A percentile compares a stretch with the other conserved stretches of the same genome.
Evolutionary conservation across 2,113 vertebrate genomes (phyloP).

Genomic region (Aspiorhynchus laticeps): DNA sequence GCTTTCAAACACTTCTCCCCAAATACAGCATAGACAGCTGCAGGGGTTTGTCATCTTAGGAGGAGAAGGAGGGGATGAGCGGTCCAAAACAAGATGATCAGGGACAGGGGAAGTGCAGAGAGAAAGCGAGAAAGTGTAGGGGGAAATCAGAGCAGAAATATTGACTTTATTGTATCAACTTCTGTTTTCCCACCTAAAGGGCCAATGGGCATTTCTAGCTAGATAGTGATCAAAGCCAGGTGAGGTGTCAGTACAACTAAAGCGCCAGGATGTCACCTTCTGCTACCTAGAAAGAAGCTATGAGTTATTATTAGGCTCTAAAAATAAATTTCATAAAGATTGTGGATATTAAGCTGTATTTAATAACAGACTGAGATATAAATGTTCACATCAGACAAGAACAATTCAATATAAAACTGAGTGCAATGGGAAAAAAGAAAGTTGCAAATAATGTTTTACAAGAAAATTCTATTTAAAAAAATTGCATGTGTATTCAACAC

Average conservation of each 20-base stretch:
- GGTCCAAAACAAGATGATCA: slow-evolving; percentile 10
- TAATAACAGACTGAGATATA: not conserved
- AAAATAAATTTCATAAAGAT: not conserved
- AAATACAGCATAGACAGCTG: slow-evolving; percentile 23
- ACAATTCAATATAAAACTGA: not conserved
- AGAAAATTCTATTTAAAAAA: no score
- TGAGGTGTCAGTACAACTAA: slow-evolving; percentile 10
- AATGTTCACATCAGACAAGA: not conserved
- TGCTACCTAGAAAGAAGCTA: not conserved
- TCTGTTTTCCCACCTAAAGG: not conserved
- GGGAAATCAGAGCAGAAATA: slow-evolving; percentile 9
- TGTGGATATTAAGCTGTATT: not conserved
- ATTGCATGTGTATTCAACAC: no score
- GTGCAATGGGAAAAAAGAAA: no score
- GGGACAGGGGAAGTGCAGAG: not conserved
- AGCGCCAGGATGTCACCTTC: not conserved
- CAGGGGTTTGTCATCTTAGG: slow-evolving; percentile 30
- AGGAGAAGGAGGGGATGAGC: not conserved
- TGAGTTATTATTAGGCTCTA: not conserved
- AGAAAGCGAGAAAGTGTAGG: not conserved
- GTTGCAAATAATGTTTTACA: no score
- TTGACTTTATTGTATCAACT: not conserved
- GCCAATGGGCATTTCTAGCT: not conserved
- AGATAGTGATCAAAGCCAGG: slow-evolving; percentile 10
- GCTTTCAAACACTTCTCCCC: slow-evolving; percentile 19